A percentile compares a stretch with the other conserved stretches of the same genome.
phyloP scores from a whole-genome alignment of 2,113 vertebrate species.

The Tragelaphus strepsiceros region DNA sequence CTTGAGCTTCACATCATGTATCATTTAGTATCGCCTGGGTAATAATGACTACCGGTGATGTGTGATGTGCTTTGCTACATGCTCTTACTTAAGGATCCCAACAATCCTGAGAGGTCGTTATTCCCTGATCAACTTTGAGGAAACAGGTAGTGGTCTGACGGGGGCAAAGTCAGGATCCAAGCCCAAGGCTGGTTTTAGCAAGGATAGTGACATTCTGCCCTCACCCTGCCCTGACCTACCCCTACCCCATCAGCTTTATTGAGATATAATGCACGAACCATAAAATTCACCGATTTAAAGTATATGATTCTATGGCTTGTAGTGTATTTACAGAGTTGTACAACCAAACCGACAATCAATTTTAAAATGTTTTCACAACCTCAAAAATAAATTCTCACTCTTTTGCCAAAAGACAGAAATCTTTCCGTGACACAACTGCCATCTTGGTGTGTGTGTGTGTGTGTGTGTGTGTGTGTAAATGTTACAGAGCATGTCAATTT shows the following conservation, averaged over 20 bases:
- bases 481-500: neutral
- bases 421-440: neutral
- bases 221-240: neutral
- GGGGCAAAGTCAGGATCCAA: neutral
- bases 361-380: neutral
- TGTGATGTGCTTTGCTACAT: rapidly evolving
- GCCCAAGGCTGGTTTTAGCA: neutral
- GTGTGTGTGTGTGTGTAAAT: neutral
- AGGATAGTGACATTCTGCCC: neutral
- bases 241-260: neutral
- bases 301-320: neutral
- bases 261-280: neutral
- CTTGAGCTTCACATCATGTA: rapidly evolving
- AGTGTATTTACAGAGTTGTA: neutral
- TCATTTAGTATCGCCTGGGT: rapidly evolving
- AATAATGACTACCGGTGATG: too few species aligned
- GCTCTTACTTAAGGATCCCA: neutral
- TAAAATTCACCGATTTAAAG: neutral
- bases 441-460: neutral
- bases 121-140: neutral
- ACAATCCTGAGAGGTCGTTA: neutral
- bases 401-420: neutral
- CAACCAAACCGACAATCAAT: neutral
- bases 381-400: neutral
- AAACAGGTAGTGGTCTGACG: neutral